These are phyloP conservation scores for Orestias chungarensis DNA, from an alignment of 2,797 vertebrate genomes.

Conservation along the genomic window DNA sequence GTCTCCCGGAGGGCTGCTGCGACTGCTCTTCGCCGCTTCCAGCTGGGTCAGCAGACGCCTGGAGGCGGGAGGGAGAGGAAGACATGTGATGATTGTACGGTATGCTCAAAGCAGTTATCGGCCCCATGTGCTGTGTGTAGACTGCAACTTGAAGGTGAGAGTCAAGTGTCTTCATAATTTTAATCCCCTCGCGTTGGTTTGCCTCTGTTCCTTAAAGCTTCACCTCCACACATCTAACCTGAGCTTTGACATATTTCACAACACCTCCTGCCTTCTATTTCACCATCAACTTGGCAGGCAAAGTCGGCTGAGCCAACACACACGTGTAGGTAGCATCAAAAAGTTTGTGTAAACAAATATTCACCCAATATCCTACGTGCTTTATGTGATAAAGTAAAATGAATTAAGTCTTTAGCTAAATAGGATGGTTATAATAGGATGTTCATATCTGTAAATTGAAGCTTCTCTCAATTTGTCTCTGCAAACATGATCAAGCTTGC, in stretches of 20 bases:
- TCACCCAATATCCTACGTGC: too few species aligned
- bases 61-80: constrained; percentile 28
- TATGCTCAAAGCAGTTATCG: constrained; percentile 31
- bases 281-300: neutral
- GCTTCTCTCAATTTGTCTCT: neutral
- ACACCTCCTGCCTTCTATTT: neutral
- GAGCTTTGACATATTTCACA: constrained; percentile 18
- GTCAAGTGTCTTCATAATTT: neutral
- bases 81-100: constrained; percentile 37
- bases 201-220: neutral
- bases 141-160: constrained; percentile 21
- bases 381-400: neutral
- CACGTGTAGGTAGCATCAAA: neutral
- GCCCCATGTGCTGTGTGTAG: constrained; percentile 10
- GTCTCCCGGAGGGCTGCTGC: constrained; percentile 65
- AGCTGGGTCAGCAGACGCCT: constrained; percentile 93
- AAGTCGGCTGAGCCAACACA: neutral
- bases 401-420: too few species aligned
- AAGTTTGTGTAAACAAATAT: too few species aligned
- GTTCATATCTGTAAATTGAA: neutral
- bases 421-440: too few species aligned
- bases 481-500: neutral
- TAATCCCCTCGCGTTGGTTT: neutral
- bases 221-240: neutral
- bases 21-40: constrained; percentile 85